Percentiles rank a stretch among this genome's conserved stretches.
Conservation (phyloP, 2,888 invertebrate genomes). For the Scaptomyza flava region DNA sequence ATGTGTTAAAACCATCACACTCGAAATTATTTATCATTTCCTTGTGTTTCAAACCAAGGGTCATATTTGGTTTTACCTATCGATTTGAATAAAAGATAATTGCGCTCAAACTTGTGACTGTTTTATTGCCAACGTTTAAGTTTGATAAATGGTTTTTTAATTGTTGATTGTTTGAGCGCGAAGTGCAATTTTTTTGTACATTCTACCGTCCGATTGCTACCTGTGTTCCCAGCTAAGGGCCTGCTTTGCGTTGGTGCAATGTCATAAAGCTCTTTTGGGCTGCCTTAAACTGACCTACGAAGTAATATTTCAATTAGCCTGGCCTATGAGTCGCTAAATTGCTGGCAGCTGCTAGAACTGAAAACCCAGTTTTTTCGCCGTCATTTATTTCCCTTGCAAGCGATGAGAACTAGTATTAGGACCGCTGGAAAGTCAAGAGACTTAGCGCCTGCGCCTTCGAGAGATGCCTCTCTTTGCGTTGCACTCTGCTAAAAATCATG, state of each 20-base stretch:
- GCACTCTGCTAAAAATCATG: slow-evolving; percentile 32
- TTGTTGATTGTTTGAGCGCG: slow-evolving; percentile 21
- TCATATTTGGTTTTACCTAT: background rate
- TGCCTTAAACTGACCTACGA: slow-evolving; percentile 61
- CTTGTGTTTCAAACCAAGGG: background rate
- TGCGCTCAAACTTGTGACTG: background rate
- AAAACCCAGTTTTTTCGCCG: slow-evolving; percentile 44
- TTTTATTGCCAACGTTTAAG: slow-evolving; percentile 2
- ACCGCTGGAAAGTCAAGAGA: slow-evolving; percentile 35
- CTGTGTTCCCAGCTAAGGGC: slow-evolving; percentile 23
- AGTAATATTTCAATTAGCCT: slow-evolving; percentile 63
- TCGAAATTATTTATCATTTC: slow-evolving; percentile 6
- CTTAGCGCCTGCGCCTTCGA: slow-evolving; percentile 36
- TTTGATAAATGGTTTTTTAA: slow-evolving; percentile 67
- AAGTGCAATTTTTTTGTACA: too few species aligned
- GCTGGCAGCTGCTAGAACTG: slow-evolving; percentile 44
- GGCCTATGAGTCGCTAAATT: slow-evolving; percentile 26
- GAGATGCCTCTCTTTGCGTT: slow-evolving; percentile 2
- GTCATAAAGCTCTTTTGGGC: slow-evolving; percentile 63
- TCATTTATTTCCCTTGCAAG: slow-evolving; percentile 43
- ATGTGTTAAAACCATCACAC: slow-evolving; percentile 61
- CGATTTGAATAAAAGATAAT: background rate
- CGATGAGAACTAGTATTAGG: slow-evolving; percentile 18
- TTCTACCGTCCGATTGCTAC: slow-evolving; percentile 19
- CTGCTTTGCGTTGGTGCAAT: slow-evolving; percentile 26